Evolutionary conservation across 2,113 vertebrate genomes (phyloP).

Genomic region (Corvus cornix): DNA sequence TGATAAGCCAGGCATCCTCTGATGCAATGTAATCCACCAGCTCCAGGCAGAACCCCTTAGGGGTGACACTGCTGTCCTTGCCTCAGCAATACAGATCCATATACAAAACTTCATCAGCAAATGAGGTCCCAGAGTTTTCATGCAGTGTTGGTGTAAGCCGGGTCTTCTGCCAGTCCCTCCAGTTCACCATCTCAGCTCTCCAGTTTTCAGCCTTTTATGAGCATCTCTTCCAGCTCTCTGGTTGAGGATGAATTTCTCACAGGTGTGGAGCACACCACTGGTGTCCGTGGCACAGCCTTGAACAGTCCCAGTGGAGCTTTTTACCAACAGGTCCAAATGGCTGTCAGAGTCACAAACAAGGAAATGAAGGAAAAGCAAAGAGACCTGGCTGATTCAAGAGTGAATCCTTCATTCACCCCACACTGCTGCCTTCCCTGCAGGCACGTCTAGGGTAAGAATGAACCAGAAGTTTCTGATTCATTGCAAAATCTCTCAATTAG

Average conservation of each 20-base stretch:
- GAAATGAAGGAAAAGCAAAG: neutral
- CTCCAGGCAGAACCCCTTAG: neutral
- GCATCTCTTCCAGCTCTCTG: neutral
- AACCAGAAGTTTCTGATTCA: neutral
- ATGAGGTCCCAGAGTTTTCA: neutral
- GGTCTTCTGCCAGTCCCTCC: neutral
- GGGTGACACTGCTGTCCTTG: neutral
- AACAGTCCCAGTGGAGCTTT: neutral
- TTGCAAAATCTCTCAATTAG: neutral
- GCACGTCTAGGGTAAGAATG: neutral
- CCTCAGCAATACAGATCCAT: no score
- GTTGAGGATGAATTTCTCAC: neutral
- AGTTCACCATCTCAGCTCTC: neutral
- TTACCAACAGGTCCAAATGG: neutral
- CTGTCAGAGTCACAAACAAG: neutral
- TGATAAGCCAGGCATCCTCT: neutral
- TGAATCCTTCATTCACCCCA: neutral
- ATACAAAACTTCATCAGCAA: neutral
- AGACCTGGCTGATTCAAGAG: neutral
- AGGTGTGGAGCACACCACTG: rapidly evolving
- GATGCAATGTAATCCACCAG: neutral
- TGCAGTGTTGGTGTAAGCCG: neutral
- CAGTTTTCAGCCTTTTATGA: neutral
- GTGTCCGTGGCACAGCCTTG: neutral
- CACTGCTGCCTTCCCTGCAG: neutral